Evolutionary conservation across 92 coral and sea anemone species (phyloP).

Genomic region (Palythoa grandiflora): DNA sequence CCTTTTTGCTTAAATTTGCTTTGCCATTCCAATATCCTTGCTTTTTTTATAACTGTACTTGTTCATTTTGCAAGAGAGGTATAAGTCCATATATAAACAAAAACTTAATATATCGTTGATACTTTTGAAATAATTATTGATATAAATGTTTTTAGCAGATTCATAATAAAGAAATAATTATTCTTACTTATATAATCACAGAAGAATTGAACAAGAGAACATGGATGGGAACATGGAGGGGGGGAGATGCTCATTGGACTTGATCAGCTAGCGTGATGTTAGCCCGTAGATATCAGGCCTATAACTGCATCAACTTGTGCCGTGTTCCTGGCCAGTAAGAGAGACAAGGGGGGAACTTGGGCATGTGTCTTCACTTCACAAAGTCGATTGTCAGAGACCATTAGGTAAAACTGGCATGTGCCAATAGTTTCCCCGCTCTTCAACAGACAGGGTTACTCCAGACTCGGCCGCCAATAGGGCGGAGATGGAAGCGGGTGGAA

Average conservation of each 20-base stretch:
- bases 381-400: not conserved
- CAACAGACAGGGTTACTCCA: not conserved
- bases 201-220: no score
- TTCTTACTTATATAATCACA: no score
- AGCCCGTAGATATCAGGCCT: not conserved
- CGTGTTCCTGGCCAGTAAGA: not conserved
- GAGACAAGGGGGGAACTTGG: not conserved
- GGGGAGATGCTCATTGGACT: not conserved
- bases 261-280: not conserved
- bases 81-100: no score
- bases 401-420: not conserved
- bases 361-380: not conserved
- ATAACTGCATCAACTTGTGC: not conserved
- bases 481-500: not conserved
- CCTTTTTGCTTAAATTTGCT: no score
- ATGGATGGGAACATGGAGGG: no score
- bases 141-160: no score
- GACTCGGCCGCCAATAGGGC: conserved; percentile 1
- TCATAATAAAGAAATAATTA: no score
- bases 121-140: no score
- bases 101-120: no score
- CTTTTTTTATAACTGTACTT: no score
- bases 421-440: not conserved
- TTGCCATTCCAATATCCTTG: no score
- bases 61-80: no score